Percentiles rank a stretch among this genome's conserved stretches.
phyloP scores from a whole-genome alignment of 2,888 invertebrate species.

The Rhogogaster chlorosoma region DNA sequence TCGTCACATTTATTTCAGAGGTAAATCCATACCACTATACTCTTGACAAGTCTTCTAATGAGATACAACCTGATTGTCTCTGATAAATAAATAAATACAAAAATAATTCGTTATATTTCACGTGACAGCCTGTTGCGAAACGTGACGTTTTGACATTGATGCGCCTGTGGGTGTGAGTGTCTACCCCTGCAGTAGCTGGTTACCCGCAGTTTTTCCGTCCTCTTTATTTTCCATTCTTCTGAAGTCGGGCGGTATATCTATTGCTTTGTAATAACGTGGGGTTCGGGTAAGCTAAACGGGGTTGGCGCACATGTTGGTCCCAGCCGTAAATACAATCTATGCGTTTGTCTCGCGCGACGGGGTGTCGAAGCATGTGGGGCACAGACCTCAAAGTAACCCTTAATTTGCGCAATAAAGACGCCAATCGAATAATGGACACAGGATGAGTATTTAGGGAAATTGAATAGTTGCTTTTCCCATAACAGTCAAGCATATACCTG shows the following conservation, averaged over 20 bases:
- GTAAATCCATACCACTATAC: not conserved
- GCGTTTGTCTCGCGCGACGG: constrained; percentile 64
- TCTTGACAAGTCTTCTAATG: not conserved
- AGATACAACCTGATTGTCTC: not conserved
- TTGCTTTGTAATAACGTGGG: constrained; percentile 20
- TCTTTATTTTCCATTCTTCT: constrained; percentile 3
- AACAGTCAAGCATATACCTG: constrained; percentile 3
- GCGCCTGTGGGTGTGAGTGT: not conserved
- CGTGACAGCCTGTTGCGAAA: not conserved
- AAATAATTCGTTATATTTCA: not conserved
- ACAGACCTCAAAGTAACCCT: constrained; percentile 55
- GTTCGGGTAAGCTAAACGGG: constrained; percentile 23
- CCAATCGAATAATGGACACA: constrained; percentile 26
- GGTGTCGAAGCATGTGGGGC: constrained; percentile 60
- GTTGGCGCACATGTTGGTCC: constrained; percentile 46
- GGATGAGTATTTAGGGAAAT: constrained; percentile 48
- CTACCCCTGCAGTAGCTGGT: not conserved
- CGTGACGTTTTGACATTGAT: constrained; percentile 19
- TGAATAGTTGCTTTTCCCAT: constrained; percentile 25
- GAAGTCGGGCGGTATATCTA: not conserved
- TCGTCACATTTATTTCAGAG: not conserved
- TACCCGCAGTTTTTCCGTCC: constrained; percentile 33
- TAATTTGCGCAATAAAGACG: constrained; percentile 47
- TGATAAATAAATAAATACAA: not conserved
- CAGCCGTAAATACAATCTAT: constrained; percentile 59